Conservation (phyloP, 2,888 invertebrate genomes). For the Xylota segnis region DNA sequence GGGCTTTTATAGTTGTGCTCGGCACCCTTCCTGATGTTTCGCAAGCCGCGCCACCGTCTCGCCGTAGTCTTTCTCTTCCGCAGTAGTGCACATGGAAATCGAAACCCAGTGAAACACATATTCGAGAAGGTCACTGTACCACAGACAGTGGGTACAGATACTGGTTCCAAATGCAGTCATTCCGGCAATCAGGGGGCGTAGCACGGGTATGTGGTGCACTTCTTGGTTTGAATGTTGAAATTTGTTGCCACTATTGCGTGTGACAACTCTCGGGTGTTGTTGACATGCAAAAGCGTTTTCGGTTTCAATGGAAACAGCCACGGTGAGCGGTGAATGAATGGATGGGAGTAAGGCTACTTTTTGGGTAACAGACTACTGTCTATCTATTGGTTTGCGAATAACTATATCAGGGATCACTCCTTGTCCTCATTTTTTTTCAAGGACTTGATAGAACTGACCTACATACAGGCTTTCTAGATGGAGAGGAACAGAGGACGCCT, state of each 20-base stretch:
- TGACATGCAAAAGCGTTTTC: slow-evolving; percentile 24
- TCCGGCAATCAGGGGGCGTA: background rate
- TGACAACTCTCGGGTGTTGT: slow-evolving; percentile 23
- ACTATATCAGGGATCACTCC: no score
- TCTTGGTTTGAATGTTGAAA: slow-evolving; percentile 58
- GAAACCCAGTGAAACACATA: slow-evolving; percentile 50
- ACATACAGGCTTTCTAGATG: no score
- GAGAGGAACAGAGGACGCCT: no score
- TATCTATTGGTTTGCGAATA: no score
- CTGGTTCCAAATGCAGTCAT: background rate
- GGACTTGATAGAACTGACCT: no score
- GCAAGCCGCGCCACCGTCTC: background rate
- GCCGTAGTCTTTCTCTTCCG: slow-evolving; percentile 60
- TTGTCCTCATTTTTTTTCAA: no score
- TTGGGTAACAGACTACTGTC: no score
- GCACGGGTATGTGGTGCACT: background rate
- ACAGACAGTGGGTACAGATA: slow-evolving; percentile 13
- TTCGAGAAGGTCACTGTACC: slow-evolving; percentile 68
- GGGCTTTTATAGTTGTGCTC: slow-evolving; percentile 57
- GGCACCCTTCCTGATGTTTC: slow-evolving; percentile 46
- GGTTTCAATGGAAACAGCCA: slow-evolving; percentile 46
- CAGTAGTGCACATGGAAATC: slow-evolving; percentile 43
- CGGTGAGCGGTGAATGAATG: slow-evolving; percentile 7
- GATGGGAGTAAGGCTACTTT: background rate
- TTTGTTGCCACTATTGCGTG: slow-evolving; percentile 57